Base-by-base conservation (phyloP, 1,140 invertebrate genomes). In the Rhagoletis pomonella region DNA sequence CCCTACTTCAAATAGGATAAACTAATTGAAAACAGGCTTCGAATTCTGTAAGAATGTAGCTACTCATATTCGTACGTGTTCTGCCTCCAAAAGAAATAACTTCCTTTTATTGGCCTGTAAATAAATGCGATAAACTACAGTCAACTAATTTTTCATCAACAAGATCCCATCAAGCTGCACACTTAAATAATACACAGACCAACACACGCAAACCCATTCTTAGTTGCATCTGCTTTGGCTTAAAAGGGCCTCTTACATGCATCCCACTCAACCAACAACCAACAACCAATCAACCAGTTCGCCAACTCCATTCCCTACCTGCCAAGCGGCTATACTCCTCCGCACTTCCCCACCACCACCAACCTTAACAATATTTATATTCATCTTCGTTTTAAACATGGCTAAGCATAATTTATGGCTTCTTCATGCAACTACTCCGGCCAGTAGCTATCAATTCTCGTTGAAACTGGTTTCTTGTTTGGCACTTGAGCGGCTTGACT, bases 371-470 rank as follows among this genome's bases (percentile, higher is more conserved):
- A 81, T 81, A 47, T 67, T 67, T 81, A 81, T 81, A 81, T 81
- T 55, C 73, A 81, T 81, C 73, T 81, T 81, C 73, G 47, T 81
- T 55, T 77, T 44, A 87, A 87, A 87, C 86, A 87, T 87, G 86
- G 69, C 86, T 87, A 87, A 87, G 86, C 69, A 87, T 77, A 87
- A 87, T 87, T 87, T 87, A 87, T 87, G 86, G 86, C 86, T 77
- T 87, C 86, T 77, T 58, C 86, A 73, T 87, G 47, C 29, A 42
- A 85, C 58, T 42, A 62, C 59, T 3, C 2, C 64, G n/a, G 47
- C 29, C 86, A 58, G 44, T 69, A 65, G 64, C 86, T 69, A 65
- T 86, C 50, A 67, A 65, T 86, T 69, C 50, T 39, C 42, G 10
- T 50, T n/a, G 47, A 58, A 67, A 44, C 65, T 67, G 62, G 47